A percentile compares a stretch with the other conserved stretches of the same genome.
phyloP scores from a whole-genome alignment of 1,140 invertebrate genomes.

The Tetraneura akinire region DNA sequence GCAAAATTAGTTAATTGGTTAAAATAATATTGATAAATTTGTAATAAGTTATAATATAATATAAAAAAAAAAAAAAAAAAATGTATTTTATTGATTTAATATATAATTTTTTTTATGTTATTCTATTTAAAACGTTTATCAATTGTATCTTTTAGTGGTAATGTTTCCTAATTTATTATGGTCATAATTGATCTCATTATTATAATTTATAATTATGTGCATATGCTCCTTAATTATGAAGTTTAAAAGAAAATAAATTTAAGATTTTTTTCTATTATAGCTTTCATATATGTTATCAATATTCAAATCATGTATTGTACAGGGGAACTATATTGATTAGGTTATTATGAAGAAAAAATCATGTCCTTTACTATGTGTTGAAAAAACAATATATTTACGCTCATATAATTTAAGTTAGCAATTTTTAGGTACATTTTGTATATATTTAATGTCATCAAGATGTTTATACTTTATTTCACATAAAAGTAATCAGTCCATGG shows the following conservation, averaged over 20 bases:
- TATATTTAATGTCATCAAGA: background rate
- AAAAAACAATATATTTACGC: background rate
- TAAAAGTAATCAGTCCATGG: no score
- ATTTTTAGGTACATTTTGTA: background rate
- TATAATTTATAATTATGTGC: slow-evolving; percentile 15
- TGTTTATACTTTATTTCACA: background rate
- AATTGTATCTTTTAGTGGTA: slow-evolving; percentile 28
- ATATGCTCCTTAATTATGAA: background rate
- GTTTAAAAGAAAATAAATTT: background rate
- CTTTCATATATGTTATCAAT: slow-evolving; percentile 22
- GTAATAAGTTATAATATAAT: slow-evolving; percentile 5
- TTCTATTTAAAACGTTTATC: background rate
- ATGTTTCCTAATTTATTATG: slow-evolving; percentile 38
- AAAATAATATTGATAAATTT: background rate
- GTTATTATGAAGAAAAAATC: background rate
- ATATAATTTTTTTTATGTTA: background rate
- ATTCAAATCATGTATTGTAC: slow-evolving; percentile 8
- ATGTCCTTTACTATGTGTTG: background rate
- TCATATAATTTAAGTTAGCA: slow-evolving; percentile 14
- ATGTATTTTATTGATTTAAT: background rate
- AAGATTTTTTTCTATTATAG: slow-evolving; percentile 21
- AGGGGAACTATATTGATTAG: slow-evolving; percentile 4
- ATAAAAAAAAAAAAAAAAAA: background rate
- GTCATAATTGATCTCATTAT: slow-evolving; percentile 33
- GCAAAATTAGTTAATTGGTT: background rate